Base-by-base conservation (phyloP, 1,140 invertebrate genomes). In the Maniola jurtina region DNA sequence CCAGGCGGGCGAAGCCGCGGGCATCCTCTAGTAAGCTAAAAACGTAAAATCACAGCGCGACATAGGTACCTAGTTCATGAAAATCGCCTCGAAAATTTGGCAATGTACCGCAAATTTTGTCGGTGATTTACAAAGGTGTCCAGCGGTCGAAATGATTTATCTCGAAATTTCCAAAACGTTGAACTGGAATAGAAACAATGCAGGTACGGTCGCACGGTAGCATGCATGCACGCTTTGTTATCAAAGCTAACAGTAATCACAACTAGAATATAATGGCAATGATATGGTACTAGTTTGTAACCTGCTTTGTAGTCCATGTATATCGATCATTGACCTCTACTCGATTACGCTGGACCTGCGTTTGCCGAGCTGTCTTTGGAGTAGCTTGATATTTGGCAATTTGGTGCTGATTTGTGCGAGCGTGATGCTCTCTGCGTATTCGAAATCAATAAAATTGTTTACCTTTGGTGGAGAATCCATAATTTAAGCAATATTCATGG, bases 101-200 rank as follows among this genome's bases (percentile, higher is more conserved):
- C 2, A 54, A 54, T 33, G 54, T 8, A 55, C 33, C 54, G 13
- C 34, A 55, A 55, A 55, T 55, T 55, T 55, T 6, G 33, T 33
- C 54, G 8, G 54, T 55, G 54, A 55, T 55, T 55, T 55, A 55
- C 54, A 55, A 55, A 55, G 54, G 54, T 55, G 54, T 35, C 54
- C 15, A 11, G n/a, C 34, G 54, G 54, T 55, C 54, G 11, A 55
- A 55, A 55, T 55, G 54, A 55, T 55, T 55, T 55, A 55, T 34
- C 54, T 34, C 9, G 34, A 55, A 55, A 55, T 55, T 55, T 55
- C 54, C 54, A 55, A 55, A 55, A 34, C 54, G 54, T 36, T 55
- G 54, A 55, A 55, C 54, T 9, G 5, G 54, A 34, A 55, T 55
- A 55, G 54, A 55, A 55, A 55, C 54, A 55, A 55, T 55, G 54